These are phyloP conservation scores for Pogonomyrmex barbatus DNA, from an alignment of 1,140 invertebrate species.

Conservation along the genomic window DNA sequence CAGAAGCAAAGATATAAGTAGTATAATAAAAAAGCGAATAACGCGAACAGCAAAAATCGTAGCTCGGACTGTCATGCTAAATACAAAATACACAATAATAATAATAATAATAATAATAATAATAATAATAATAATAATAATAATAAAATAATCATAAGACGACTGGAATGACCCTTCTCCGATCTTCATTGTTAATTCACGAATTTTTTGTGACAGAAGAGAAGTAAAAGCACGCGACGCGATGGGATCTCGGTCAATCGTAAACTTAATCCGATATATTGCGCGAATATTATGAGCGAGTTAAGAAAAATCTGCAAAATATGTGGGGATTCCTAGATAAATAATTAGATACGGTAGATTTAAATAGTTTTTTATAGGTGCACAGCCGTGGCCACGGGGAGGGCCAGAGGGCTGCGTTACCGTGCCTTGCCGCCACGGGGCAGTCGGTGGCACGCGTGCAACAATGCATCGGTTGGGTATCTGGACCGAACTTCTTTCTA, in stretches of 20 bases:
- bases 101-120: constrained; percentile 48
- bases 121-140: constrained; percentile 41
- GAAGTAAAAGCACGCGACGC: constrained; percentile 68
- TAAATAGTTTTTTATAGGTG: constrained; percentile 85
- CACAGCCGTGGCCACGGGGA: constrained; percentile 83
- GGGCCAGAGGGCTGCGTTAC: constrained; percentile 85
- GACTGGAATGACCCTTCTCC: constrained; percentile 75
- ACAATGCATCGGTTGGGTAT: constrained; percentile 84
- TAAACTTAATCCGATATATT: constrained; percentile 67
- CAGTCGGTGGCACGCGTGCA: constrained; percentile 83
- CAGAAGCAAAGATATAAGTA: constrained; percentile 60
- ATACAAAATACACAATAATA: constrained; percentile 31
- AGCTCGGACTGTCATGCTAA: constrained; percentile 52
- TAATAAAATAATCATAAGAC: constrained; percentile 52
- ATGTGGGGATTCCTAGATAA: constrained; percentile 81
- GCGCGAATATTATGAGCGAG: constrained; percentile 69
- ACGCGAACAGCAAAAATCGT: constrained; percentile 51
- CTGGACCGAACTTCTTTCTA: constrained; percentile 87
- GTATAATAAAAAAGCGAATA: constrained; percentile 49
- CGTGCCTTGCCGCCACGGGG: constrained; percentile 85
- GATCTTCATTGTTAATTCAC: constrained; percentile 68
- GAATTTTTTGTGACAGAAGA: constrained; percentile 70
- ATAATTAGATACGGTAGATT: constrained; percentile 83
- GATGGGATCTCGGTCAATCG: constrained; percentile 26
- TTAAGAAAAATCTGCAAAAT: constrained; percentile 77